These are phyloP conservation scores for Salvator merianae DNA, from an alignment of 2,113 vertebrate species.

Conservation along the genomic window DNA sequence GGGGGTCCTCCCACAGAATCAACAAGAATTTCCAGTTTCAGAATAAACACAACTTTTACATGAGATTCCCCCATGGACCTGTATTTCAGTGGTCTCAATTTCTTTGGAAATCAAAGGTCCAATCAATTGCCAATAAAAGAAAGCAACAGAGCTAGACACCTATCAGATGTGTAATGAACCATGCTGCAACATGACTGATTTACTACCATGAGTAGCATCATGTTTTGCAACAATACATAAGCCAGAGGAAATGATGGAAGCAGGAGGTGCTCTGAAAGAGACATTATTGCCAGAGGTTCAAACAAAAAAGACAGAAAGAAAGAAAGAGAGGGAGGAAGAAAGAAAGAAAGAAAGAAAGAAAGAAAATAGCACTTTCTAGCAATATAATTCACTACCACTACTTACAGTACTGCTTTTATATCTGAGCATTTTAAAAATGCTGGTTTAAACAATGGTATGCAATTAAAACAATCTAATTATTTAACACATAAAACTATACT, in stretches of 20 bases:
- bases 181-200: neutral
- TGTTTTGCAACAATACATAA: constrained; percentile 28
- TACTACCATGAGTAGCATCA: constrained; percentile 12
- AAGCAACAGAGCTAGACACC: neutral
- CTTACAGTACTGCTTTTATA: constrained; percentile 21
- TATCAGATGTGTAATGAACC: neutral
- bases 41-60: neutral
- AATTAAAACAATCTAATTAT: neutral
- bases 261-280: constrained; percentile 27
- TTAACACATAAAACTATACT: neutral
- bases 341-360: constrained; percentile 21
- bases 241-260: constrained; percentile 29
- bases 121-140: neutral
- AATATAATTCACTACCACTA: constrained; percentile 44
- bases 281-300: constrained; percentile 58
- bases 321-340: constrained; percentile 52
- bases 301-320: constrained; percentile 31
- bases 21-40: neutral
- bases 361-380: constrained; percentile 53
- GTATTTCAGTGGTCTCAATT: neutral
- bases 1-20: neutral
- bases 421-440: neutral
- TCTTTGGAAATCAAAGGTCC: accelerated
- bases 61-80: neutral
- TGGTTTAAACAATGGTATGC: constrained; percentile 20